Conservation (phyloP, 2,113 vertebrate species). For the zebrafish (Danio rerio) region GRCz12tu NC_133177.1:32799501-32800000, state of each 20-base stretch:
- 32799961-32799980: no score
- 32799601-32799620: constrained; percentile 20
- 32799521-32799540: background rate
- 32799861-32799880: background rate
- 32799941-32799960: no score
- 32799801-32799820: background rate
- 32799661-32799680: constrained; percentile 44
- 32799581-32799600: constrained; percentile 24
- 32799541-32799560: background rate
- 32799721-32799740: constrained; percentile 11
- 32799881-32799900: constrained; percentile 1
- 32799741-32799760: background rate
- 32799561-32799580: constrained; percentile 5
- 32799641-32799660: constrained; percentile 38
- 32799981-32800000: no score
- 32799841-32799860: constrained; percentile 15
- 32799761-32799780: constrained; percentile 11
- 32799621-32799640: constrained; percentile 39
- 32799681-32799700: background rate
- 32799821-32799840: constrained; percentile 1
- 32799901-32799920: background rate
- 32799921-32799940: no score
- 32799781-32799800: background rate
- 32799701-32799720: constrained; percentile 23
- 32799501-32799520: background rate